These are phyloP conservation scores for Electrona antarctica DNA, from an alignment of 2,113 vertebrate genomes.

Conservation along the genomic window DNA sequence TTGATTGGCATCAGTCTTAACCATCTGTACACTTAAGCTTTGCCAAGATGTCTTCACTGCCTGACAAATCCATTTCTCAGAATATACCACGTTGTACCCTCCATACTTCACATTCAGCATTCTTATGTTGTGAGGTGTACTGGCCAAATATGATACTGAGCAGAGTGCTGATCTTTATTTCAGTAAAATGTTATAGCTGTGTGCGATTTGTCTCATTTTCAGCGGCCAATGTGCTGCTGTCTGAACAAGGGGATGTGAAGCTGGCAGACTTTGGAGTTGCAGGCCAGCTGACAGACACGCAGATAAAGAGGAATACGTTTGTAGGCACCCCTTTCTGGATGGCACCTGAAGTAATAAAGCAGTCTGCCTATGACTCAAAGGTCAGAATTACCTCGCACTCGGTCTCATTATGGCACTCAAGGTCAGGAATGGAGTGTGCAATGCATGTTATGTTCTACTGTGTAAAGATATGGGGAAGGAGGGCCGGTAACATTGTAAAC, in stretches of 20 bases:
- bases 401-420: background rate
- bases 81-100: too few species aligned
- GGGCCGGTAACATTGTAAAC: too few species aligned
- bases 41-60: too few species aligned
- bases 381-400: slow-evolving; percentile 62
- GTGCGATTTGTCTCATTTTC: slow-evolving; percentile 14
- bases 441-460: background rate
- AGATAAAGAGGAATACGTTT: slow-evolving; percentile 97
- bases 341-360: slow-evolving; percentile 98
- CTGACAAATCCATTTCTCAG: too few species aligned
- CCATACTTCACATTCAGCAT: too few species aligned
- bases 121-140: too few species aligned
- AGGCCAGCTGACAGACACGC: slow-evolving; percentile 94
- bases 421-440: background rate
- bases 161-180: too few species aligned
- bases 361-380: slow-evolving; percentile 97
- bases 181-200: too few species aligned
- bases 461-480: background rate
- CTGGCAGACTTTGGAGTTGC: slow-evolving; percentile 98
- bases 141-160: too few species aligned
- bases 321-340: slow-evolving; percentile 99
- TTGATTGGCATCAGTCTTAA: background rate
- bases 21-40: background rate
- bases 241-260: slow-evolving; percentile 96
- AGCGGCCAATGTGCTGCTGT: slow-evolving; percentile 97